Evolutionary conservation across 1,140 invertebrate species (phyloP), one percentile per base, ranked within the genome.

Genomic region (Tachypleus tridentatus): DNA sequence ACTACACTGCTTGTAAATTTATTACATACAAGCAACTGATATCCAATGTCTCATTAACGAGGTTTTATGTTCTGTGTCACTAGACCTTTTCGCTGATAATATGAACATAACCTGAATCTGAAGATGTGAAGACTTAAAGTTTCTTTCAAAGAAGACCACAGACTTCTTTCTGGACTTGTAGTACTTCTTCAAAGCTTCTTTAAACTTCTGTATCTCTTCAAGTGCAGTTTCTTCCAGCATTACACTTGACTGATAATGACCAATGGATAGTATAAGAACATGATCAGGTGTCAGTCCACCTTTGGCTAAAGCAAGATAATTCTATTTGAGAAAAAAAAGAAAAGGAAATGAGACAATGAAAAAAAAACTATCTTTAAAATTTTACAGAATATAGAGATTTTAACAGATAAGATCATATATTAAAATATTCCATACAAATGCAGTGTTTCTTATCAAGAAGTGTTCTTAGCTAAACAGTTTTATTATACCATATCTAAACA

Each of bases 121-220:
- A 75, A 97, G 83, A 79, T 98, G 95, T 1, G 90, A 88, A 4
- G 89, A 91, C 75, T 87, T 88, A 73, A 86, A 98, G 79, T 98
- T 98, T 63, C 97, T 82, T 75, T 98, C 96, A 74, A 93, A 98
- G 75, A 95, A 96, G 29, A 97, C 89, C 0, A 87, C 84, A 51
- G 84, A 78, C 77, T 87, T 85, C 4, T 75, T 77, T 60, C 84
- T 77, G 3, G 80, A 78, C 5, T 81, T 79, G 75, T 87, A 97
- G 74, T 88, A 90, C 65, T 88, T 84, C 59, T 79, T 83, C 48
- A 98, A 75, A 1, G 87, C 84, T 5, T 81, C 75, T 78, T 97
- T 97, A 73, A 81, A 85, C 71, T 86, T 80, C 57, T 87, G 82
- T 70, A 98, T 86, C 79, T 98, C 96, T 49, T 87, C 79, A 62